Evolutionary conservation across 2,888 invertebrate genomes (phyloP).

Genomic region (Venustoraphidia nigricollis): DNA sequence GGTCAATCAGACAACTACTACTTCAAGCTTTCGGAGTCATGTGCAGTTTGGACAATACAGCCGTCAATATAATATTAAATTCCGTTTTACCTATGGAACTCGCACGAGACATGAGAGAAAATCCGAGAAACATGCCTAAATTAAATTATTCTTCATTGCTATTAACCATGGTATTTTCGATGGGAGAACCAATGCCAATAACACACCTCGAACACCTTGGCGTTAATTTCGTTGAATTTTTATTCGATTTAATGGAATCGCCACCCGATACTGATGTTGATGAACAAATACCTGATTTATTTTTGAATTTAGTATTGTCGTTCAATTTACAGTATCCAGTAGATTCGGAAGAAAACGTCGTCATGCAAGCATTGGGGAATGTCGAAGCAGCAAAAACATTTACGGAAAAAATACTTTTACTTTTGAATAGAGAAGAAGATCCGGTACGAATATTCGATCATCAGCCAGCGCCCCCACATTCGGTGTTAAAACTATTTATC

Average conservation of each 20-base stretch:
- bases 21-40: conserved; percentile 77
- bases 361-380: conserved; percentile 52
- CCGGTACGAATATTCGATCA: conserved; percentile 76
- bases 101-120: conserved; percentile 68
- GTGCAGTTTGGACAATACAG: conserved; percentile 69
- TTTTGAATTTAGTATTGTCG: conserved; percentile 69
- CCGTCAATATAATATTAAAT: conserved; percentile 67
- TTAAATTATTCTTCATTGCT: conserved; percentile 71
- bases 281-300: conserved; percentile 71
- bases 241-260: conserved; percentile 68
- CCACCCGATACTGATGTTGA: conserved; percentile 67
- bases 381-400: conserved; percentile 67
- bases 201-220: conserved; percentile 84
- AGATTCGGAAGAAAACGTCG: conserved; percentile 47
- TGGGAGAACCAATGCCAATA: conserved; percentile 78
- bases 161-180: conserved; percentile 77
- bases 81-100: conserved; percentile 84
- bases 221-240: conserved; percentile 60
- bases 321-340: conserved; percentile 75
- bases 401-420: conserved; percentile 74
- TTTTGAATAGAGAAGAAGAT: conserved; percentile 86
- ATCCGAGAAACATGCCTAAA: conserved; percentile 61
- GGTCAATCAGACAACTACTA: conserved; percentile 69
- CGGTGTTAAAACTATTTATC: conserved; percentile 74
- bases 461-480: conserved; percentile 63